Base-by-base conservation (phyloP, 2,797 vertebrate species). In the Rhinogobio ventralis region DNA sequence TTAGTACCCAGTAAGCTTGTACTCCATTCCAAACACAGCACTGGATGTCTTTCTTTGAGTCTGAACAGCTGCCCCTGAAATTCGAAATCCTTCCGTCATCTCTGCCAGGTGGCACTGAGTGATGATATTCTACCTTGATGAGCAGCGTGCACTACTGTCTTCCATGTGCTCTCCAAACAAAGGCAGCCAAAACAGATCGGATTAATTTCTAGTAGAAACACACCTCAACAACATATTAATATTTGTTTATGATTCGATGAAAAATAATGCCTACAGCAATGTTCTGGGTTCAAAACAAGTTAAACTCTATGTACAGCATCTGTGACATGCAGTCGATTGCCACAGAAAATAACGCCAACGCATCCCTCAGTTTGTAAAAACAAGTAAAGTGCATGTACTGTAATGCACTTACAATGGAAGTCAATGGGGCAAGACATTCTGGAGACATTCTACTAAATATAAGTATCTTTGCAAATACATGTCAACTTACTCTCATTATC, bases 91-190 rank as follows among this genome's bases (percentile, higher is more conserved):
- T 69, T 51, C n/a, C 1, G 45, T 36, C 30, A 10, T 62, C 60
- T 83, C 66, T n/a, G 76, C 39, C 78, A 60, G 68, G 49, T 72
- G 77, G 57, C 28, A 67, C 7, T 5, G 55, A 33, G 45, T 0
- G 45, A 74, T 80, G 62, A 74, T 81, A 80, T 79, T 85, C 46
- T 81, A 80, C 77, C 69, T 80, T 49, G n/a, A 72, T 49, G 20
- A 45, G 69, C 46, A 85, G 55, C 45, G 42, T 60, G 46, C 49
- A 67, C 28, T 46, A 28, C 51, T 19, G 39, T 79, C 62, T 60
- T n/a, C 51, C 75, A 73, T 36, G 57, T 28, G 30, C 55, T 73
- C 20, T 36, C 83, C 78, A 73, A 85, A 85, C 76, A 66, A 73
- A 73, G 39, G 39, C 39, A 42, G 66, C 4, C 45, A 20, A 51